phyloP scores from a whole-genome alignment of 2,888 invertebrate species.

The Athetis lepigone region DNA sequence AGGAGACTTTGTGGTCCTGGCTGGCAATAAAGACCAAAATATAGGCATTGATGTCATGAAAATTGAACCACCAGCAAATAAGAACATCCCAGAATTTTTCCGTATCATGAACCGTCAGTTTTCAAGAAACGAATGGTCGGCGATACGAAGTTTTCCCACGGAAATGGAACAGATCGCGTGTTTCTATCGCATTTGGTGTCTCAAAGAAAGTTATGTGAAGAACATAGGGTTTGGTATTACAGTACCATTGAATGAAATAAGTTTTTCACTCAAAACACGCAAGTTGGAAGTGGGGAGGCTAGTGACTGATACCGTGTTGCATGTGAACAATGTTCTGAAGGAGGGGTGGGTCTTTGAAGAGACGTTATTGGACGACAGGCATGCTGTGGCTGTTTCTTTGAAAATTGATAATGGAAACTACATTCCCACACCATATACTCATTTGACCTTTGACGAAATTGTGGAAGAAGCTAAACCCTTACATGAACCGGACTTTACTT shows the following conservation, averaged over 20 bases:
- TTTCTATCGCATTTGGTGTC: slow-evolving; percentile 97
- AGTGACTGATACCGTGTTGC: slow-evolving; percentile 92
- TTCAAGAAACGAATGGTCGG: slow-evolving; percentile 94
- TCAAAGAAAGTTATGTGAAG: slow-evolving; percentile 98
- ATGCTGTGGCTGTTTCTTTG: slow-evolving; percentile 95
- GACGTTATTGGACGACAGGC: slow-evolving; percentile 93
- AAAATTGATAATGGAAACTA: slow-evolving; percentile 67
- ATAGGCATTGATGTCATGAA: slow-evolving; percentile 98
- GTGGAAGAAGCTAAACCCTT: slow-evolving; percentile 87
- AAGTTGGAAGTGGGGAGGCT: slow-evolving; percentile 81
- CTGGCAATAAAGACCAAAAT: slow-evolving; percentile 90
- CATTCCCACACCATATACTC: slow-evolving; percentile 82
- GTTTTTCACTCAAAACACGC: slow-evolving; percentile 92
- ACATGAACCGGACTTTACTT: slow-evolving; percentile 87
- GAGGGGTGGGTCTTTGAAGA: slow-evolving; percentile 96
- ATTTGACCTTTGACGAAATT: slow-evolving; percentile 91
- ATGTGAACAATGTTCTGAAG: slow-evolving; percentile 90
- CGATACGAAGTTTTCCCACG: slow-evolving; percentile 90
- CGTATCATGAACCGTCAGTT: slow-evolving; percentile 96
- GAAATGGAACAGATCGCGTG: slow-evolving; percentile 93
- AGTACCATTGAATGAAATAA: slow-evolving; percentile 93
- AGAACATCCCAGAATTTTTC: slow-evolving; percentile 95
- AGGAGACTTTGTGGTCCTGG: slow-evolving; percentile 95
- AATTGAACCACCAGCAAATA: slow-evolving; percentile 93
- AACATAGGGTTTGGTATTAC: slow-evolving; percentile 96